Evolutionary conservation across 1,140 invertebrate genomes (phyloP), one percentile per base, ranked within the genome.

Genomic region (Colletes latitarsis): DNA sequence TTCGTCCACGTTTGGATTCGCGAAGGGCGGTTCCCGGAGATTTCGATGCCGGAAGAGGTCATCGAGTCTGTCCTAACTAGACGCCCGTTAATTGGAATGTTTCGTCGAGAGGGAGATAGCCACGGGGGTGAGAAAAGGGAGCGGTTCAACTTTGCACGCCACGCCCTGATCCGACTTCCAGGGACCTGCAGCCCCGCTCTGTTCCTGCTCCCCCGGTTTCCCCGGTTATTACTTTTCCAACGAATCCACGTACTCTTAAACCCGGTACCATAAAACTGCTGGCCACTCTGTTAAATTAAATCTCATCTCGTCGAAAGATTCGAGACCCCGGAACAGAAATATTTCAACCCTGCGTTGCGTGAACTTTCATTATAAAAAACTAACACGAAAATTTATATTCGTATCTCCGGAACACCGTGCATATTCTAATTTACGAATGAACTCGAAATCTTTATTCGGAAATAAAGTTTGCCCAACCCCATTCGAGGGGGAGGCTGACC

Each of bases 61-160:
- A 30, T 30, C 30, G 30, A 30, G 30, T 30, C 30, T 30, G 30
- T 30, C 30, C 17, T 70, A 30, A 46, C 46, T 46, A 19, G 39
- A 5, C 4, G 4, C n/a, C 19, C 6, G 76, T 21, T 78, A 78
- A 78, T 78, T 57, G 39, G 58, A 43, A 55, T 52, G 76, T 46
- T 53, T 8, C 30, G 49, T 60, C 12, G n/a, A 69, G 63, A 67
- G 73, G 63, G 64, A 57, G 70, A 75, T 19, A 1, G 43, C 6
- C n/a, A 8, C 5, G 63, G 30, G 82, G 80, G 76, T 70, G 78
- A 73, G 52, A 79, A 83, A 82, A 88, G 84, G 88, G 88, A 88
- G 88, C 84, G 86, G 86, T 88, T 83, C 73, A 10, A 76, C 64
- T 82, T 74, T 77, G 58, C 60, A 64, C 49, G 87, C 87, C 87